These are phyloP conservation scores for Hirtodrosophila duncani DNA, from an alignment of 2,888 invertebrate genomes.

Conservation along the genomic window DNA sequence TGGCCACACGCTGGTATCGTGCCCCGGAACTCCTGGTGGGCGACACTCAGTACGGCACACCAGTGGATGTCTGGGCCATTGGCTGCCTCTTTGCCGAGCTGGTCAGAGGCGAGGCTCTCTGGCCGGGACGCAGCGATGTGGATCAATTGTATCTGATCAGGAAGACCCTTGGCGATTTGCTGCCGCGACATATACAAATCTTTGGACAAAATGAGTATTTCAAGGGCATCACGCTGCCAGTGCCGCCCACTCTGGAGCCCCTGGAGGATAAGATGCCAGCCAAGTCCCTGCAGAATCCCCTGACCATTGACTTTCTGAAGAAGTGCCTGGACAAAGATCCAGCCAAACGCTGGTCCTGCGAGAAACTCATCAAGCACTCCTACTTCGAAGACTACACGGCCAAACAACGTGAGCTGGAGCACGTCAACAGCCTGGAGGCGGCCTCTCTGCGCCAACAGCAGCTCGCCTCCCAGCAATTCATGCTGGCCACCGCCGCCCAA, in stretches of 20 bases:
- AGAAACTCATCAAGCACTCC: slow-evolving; percentile 91
- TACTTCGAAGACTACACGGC: slow-evolving; percentile 95
- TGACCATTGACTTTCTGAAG: slow-evolving; percentile 91
- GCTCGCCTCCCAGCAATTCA: slow-evolving; percentile 68
- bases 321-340: slow-evolving; percentile 98
- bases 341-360: slow-evolving; percentile 92
- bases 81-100: slow-evolving; percentile 94
- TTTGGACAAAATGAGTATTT: slow-evolving; percentile 96
- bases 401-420: slow-evolving; percentile 84
- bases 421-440: slow-evolving; percentile 75
- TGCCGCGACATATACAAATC: slow-evolving; percentile 96
- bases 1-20: slow-evolving; percentile 99
- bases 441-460: slow-evolving; percentile 71
- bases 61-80: slow-evolving; percentile 98
- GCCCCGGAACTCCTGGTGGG: slow-evolving; percentile 98
- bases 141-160: slow-evolving; percentile 98
- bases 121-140: slow-evolving; percentile 99
- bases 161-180: slow-evolving; percentile 94
- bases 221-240: slow-evolving; percentile 93
- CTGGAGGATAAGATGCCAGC: slow-evolving; percentile 92
- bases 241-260: slow-evolving; percentile 90
- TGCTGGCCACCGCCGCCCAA: slow-evolving; percentile 57
- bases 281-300: slow-evolving; percentile 82
- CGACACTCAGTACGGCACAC: slow-evolving; percentile 93
- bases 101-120: slow-evolving; percentile 92